Conservation (phyloP, 2,113 vertebrate species). For the Anhinga rufa region DNA sequence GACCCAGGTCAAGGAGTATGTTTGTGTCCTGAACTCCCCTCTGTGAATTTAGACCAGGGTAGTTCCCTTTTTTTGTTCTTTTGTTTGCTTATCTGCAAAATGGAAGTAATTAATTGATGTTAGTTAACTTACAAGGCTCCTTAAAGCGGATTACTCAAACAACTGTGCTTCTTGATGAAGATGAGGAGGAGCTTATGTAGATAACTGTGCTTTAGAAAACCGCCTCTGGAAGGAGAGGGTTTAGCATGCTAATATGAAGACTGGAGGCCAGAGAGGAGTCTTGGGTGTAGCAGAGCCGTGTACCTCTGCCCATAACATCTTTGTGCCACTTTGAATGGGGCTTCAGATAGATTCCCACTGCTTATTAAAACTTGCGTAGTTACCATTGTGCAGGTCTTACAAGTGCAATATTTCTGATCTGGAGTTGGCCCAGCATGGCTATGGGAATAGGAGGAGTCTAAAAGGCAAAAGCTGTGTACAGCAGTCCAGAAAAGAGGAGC, state of each 20-base stretch:
- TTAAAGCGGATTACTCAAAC: not conserved
- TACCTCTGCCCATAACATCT: not conserved
- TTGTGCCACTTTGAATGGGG: not conserved
- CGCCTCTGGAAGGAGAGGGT: not conserved
- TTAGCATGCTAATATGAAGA: not conserved
- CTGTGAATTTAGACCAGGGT: not conserved
- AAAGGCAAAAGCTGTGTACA: not conserved
- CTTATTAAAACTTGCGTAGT: not conserved
- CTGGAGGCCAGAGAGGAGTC: not conserved
- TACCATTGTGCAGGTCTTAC: not conserved
- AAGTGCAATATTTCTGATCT: constrained; percentile 17
- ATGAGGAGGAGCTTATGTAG: not conserved
- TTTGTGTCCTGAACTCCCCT: not conserved
- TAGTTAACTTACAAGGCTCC: not conserved
- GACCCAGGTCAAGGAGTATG: not conserved
- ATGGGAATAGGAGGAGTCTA: not conserved
- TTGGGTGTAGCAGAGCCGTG: not conserved
- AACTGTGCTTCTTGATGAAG: not conserved
- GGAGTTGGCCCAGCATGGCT: not conserved
- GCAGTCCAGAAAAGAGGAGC: not conserved
- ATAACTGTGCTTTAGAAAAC: not conserved
- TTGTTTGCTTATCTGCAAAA: constrained; percentile 8
- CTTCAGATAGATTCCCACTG: not conserved
- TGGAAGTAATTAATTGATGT: not conserved
- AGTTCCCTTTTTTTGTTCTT: not conserved